phyloP scores from a whole-genome alignment of 2,113 vertebrate species.

The Salminus brasiliensis region DNA sequence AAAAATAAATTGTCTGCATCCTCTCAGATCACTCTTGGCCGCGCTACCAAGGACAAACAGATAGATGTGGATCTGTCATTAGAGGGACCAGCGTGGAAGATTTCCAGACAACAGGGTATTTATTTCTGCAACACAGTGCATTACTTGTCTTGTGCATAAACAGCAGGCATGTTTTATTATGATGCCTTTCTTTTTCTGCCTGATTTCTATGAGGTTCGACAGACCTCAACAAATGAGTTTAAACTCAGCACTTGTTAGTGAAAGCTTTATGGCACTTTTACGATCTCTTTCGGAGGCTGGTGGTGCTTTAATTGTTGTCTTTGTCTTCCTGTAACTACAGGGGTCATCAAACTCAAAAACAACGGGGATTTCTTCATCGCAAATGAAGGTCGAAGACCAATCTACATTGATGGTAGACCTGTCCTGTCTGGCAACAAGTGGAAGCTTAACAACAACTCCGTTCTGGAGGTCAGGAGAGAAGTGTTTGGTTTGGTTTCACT shows the following conservation, averaged over 20 bases:
- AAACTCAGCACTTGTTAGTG: not conserved
- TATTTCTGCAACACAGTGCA: not conserved
- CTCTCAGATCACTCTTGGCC: conserved; percentile 88
- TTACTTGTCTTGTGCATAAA: not conserved
- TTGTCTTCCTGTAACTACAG: conserved; percentile 64
- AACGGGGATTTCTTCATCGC: conserved; percentile 96
- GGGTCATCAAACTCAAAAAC: conserved; percentile 94
- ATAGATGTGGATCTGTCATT: conserved; percentile 93
- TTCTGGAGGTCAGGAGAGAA: conserved; percentile 83
- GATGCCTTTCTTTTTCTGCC: not conserved
- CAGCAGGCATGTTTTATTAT: not conserved
- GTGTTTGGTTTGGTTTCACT: not conserved
- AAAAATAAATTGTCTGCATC: not conserved
- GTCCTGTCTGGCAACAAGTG: conserved; percentile 93
- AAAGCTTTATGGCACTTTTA: not conserved
- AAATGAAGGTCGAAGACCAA: conserved; percentile 90
- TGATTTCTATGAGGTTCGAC: too few relatives aligned
- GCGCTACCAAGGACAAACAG: conserved; percentile 95
- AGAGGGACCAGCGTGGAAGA: conserved; percentile 96
- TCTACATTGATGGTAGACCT: conserved; percentile 92
- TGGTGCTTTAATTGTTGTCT: not conserved
- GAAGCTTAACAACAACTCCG: conserved; percentile 96
- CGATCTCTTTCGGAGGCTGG: not conserved
- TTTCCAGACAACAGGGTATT: conserved; percentile 93
- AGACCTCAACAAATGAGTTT: too few relatives aligned